These are phyloP conservation scores for Gracilinanus agilis DNA, from an alignment of 2,113 vertebrate genomes.

Conservation along the genomic window DNA sequence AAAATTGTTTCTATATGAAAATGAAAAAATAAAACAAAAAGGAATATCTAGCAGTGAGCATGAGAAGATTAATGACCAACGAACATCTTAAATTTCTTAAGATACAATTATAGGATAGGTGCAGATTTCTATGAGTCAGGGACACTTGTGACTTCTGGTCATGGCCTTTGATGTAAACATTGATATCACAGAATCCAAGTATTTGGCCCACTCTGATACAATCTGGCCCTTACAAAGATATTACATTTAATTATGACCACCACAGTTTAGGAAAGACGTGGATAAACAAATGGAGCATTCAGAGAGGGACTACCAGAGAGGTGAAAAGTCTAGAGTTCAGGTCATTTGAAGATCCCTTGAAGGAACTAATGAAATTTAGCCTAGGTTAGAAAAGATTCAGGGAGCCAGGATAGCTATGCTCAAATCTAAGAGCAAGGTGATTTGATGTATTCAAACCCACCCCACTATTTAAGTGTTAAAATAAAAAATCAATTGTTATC, in stretches of 20 bases:
- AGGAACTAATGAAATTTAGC: neutral
- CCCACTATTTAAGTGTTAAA: no score
- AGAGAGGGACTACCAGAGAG: neutral
- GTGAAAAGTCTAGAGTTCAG: neutral
- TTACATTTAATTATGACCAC: neutral
- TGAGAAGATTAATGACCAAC: neutral
- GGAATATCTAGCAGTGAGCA: neutral
- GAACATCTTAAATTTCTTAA: neutral
- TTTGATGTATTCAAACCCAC: neutral
- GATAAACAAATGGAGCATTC: neutral
- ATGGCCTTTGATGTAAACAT: neutral
- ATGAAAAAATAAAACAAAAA: conserved; percentile 33
- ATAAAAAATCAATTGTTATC: neutral
- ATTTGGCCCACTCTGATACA: neutral
- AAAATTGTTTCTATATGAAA: neutral
- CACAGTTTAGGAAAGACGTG: neutral
- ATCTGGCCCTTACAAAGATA: neutral
- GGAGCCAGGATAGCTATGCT: neutral
- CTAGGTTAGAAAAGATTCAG: neutral
- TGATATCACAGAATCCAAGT: neutral
- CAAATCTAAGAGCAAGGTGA: neutral
- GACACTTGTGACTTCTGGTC: neutral
- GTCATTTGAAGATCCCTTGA: neutral
- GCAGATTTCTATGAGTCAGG: neutral
- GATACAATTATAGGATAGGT: neutral